Evolutionary conservation across 2,113 vertebrate species (phyloP).

Genomic region (Eubucco bourcierii): DNA sequence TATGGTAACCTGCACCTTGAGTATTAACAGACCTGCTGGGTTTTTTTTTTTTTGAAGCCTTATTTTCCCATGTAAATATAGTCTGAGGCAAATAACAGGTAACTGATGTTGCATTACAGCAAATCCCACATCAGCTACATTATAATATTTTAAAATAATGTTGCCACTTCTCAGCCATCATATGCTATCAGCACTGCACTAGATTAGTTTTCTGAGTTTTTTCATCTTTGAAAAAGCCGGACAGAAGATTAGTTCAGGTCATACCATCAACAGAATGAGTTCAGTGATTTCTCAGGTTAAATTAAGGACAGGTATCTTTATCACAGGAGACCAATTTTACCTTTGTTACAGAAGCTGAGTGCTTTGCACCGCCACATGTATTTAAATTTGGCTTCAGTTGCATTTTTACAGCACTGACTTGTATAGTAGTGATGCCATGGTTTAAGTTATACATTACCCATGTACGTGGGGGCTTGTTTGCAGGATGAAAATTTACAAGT

Average conservation of each 20-base stretch:
- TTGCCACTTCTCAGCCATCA: slow-evolving; percentile 36
- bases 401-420: slow-evolving; percentile 28
- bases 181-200: slow-evolving; percentile 10
- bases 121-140: slow-evolving; percentile 39
- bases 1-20: slow-evolving; percentile 17
- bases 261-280: slow-evolving; percentile 42
- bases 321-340: slow-evolving; percentile 17
- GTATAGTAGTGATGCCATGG: neutral
- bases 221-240: slow-evolving; percentile 25
- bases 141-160: slow-evolving; percentile 56
- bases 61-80: slow-evolving; percentile 14
- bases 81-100: slow-evolving; percentile 32
- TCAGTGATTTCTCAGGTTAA: slow-evolving; percentile 38
- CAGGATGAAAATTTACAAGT: slow-evolving; percentile 5
- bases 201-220: slow-evolving; percentile 54
- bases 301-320: slow-evolving; percentile 29
- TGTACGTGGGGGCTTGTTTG: neutral
- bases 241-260: slow-evolving; percentile 57
- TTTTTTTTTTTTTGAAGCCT: neutral
- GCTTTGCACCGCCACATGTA: neutral
- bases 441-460: neutral
- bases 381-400: slow-evolving; percentile 55
- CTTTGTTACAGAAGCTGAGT: slow-evolving; percentile 39
- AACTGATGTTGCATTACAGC: slow-evolving; percentile 33
- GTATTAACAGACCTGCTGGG: slow-evolving; percentile 13